phyloP scores from a whole-genome alignment of 92 coral and sea anemone genomes.

The Palythoa caribaeorum region DNA sequence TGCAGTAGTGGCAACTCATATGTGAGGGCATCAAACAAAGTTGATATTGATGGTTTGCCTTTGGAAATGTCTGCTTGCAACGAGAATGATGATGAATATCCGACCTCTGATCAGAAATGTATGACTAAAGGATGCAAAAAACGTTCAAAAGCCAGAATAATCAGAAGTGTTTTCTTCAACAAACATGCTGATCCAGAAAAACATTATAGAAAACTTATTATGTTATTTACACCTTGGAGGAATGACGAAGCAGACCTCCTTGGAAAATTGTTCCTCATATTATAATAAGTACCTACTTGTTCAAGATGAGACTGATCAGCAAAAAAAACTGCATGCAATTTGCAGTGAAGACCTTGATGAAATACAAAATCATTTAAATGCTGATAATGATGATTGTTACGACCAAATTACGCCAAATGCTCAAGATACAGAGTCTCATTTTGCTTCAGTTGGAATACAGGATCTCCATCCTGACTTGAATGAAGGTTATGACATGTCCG shows the following conservation, averaged over 20 bases:
- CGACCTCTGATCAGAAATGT: background rate
- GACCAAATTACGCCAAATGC: background rate
- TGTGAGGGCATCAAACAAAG: slow-evolving; percentile 12
- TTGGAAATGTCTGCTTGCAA: slow-evolving; percentile 49
- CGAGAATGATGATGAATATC: slow-evolving; percentile 40
- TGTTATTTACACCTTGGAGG: slow-evolving; percentile 50
- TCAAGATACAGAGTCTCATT: background rate
- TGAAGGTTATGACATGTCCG: slow-evolving; percentile 10
- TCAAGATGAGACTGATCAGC: slow-evolving; percentile 25
- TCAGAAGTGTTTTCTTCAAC: slow-evolving; percentile 10
- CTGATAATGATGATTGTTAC: background rate
- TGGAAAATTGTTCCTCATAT: slow-evolving; percentile 48
- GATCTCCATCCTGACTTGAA: background rate
- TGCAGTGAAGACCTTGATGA: slow-evolving; percentile 47
- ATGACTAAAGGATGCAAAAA: slow-evolving; percentile 1
- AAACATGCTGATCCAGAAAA: slow-evolving; percentile 42
- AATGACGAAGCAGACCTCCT: slow-evolving; percentile 49
- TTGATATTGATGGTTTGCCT: slow-evolving; percentile 54
- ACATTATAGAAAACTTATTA: slow-evolving; percentile 53
- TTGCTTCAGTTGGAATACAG: background rate
- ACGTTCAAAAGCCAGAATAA: slow-evolving; percentile 26
- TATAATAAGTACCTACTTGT: slow-evolving; percentile 26
- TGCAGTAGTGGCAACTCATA: slow-evolving; percentile 28
- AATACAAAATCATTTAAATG: slow-evolving; percentile 32
- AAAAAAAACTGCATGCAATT: slow-evolving; percentile 40